phyloP scores from a whole-genome alignment of 2,888 invertebrate species.

The Amaurobius ferox region DNA sequence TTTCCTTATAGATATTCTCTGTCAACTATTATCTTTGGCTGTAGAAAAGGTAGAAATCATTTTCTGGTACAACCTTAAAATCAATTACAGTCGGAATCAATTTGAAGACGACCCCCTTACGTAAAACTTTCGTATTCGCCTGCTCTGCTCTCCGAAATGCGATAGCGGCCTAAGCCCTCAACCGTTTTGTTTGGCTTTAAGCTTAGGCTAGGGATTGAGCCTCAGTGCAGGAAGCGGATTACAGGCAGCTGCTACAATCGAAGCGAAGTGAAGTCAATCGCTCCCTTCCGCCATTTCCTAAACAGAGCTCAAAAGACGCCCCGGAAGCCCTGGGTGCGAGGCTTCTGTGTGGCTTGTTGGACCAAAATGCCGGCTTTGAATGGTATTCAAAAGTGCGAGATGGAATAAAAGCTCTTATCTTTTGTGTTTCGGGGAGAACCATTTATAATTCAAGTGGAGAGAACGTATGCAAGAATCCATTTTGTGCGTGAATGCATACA shows the following conservation, averaged over 20 bases:
- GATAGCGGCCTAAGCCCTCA: conserved; percentile 35
- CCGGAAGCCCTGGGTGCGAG: conserved; percentile 5
- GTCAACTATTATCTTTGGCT: no score
- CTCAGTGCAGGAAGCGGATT: conserved; percentile 55
- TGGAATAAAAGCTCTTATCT: neutral
- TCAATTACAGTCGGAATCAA: neutral
- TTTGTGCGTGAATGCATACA: neutral
- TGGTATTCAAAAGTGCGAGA: neutral
- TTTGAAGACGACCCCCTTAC: conserved; percentile 32
- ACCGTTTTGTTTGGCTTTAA: conserved; percentile 70
- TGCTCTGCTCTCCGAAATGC: conserved; percentile 18
- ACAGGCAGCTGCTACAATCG: conserved; percentile 30
- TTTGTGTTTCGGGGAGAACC: neutral
- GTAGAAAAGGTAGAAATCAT: no score
- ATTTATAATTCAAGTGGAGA: neutral
- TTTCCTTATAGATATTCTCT: no score
- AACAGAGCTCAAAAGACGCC: neutral
- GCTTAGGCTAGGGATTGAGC: conserved; percentile 57
- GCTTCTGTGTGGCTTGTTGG: conserved; percentile 34
- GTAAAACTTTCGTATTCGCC: neutral
- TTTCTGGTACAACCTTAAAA: no score
- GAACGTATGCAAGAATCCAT: neutral
- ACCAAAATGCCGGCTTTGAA: conserved; percentile 13
- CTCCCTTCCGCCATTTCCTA: conserved; percentile 28
- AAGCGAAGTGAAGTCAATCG: conserved; percentile 53